Percentiles rank a stretch among this genome's conserved stretches.
Evolutionary conservation across 2,113 vertebrate genomes (phyloP).

Genomic region (Heterotilapia buettikoferi): DNA sequence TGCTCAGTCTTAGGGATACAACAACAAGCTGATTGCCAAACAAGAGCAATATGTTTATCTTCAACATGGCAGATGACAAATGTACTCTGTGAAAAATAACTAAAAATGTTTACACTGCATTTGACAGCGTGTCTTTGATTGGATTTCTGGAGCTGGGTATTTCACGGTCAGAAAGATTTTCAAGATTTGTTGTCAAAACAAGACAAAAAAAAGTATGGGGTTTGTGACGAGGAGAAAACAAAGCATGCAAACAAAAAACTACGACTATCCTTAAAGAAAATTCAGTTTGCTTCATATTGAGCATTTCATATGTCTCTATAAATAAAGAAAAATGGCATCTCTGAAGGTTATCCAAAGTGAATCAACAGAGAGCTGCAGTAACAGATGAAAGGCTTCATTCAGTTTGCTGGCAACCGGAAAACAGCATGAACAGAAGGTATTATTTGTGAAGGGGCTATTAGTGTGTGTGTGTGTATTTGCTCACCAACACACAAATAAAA

Average conservation of each 20-base stretch:
- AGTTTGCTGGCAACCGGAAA: not conserved
- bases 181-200: not conserved
- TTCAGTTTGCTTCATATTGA: not conserved
- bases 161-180: conserved; percentile 27
- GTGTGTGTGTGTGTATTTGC: not conserved
- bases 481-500: not conserved
- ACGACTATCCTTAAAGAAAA: not conserved
- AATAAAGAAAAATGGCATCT: not conserved
- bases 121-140: conserved; percentile 32
- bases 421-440: not conserved
- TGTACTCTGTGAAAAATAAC: conserved; percentile 6
- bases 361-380: not conserved
- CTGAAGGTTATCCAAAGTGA: not conserved
- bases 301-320: not conserved
- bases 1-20: conserved; percentile 54
- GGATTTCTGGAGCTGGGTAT: conserved; percentile 58
- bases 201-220: not conserved
- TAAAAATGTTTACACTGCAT: conserved; percentile 27
- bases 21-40: conserved; percentile 46
- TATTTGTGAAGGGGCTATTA: not conserved
- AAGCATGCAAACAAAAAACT: not conserved
- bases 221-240: not conserved
- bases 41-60: conserved; percentile 46
- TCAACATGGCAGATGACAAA: conserved; percentile 22
- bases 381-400: conserved; percentile 1